Percentiles rank a stretch among this genome's conserved stretches.
Evolutionary conservation across 2,888 invertebrate species (phyloP).

Genomic region (Agonum fuliginosum): DNA sequence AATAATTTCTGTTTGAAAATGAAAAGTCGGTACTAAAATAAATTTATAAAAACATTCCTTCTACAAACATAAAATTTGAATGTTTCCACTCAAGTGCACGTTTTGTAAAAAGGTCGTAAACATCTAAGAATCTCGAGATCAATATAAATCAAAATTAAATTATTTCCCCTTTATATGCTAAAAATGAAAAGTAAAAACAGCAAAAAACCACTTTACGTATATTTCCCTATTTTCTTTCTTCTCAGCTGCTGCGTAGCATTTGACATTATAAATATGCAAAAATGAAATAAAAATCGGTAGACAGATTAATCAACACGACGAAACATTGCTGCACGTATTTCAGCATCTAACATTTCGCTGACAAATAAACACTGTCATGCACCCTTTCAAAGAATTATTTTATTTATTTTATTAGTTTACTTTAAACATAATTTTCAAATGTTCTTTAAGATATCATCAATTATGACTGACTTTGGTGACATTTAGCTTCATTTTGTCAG

Average conservation of each 20-base stretch:
- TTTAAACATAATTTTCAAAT: no score
- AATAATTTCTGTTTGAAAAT: no score
- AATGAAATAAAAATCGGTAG: conserved; percentile 16
- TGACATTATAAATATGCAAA: conserved; percentile 50
- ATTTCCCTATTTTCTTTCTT: conserved; percentile 18
- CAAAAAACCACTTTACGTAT: conserved; percentile 8
- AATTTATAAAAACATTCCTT: no score
- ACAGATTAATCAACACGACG: conserved; percentile 46
- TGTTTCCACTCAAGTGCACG: not conserved
- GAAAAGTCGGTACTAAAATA: no score
- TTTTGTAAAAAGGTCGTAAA: conserved; percentile 16
- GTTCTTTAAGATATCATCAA: no score
- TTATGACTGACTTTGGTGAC: no score
- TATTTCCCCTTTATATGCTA: conserved; percentile 11
- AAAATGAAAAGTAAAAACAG: conserved; percentile 20
- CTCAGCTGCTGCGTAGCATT: not conserved
- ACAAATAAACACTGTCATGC: conserved; percentile 31
- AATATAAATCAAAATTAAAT: conserved; percentile 26
- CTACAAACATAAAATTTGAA: no score
- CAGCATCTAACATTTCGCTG: conserved; percentile 30
- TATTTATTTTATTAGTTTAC: not conserved
- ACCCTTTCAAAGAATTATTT: conserved; percentile 21
- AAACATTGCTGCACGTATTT: conserved; percentile 35
- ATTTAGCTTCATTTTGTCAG: no score
- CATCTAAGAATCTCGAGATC: conserved; percentile 15